Evolutionary conservation across 2,797 vertebrate species (phyloP), one percentile per base, ranked within the genome.

Genomic region (Dendrocincla fuliginosa): DNA sequence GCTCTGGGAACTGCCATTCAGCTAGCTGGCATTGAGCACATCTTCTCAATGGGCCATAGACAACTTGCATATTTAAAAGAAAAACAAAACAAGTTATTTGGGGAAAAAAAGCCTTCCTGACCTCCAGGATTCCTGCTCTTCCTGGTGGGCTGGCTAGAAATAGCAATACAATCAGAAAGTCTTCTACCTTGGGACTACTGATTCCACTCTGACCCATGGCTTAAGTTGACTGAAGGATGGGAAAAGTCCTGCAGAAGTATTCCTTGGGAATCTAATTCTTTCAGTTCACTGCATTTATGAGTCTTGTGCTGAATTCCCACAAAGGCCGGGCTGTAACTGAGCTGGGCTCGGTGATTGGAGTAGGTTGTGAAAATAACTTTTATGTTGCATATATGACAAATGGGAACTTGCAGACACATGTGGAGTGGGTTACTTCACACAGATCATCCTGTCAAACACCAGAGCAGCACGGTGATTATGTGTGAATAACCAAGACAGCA

Each of bases 1-100:
- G 74, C 75, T 93, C 84, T 94, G 93, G 92, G 94, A 97, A 91
- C 76, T 59, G 87, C 91, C 84, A 37, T 87, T 76, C 67, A 64
- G 79, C 47, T 71, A 60, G 53, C 65, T 79, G 67, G 88, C 67
- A 28, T 6, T 18, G 78, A 93, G 87, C 33, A 70, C 49, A 52
- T 83, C 93, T 85, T 95, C 81, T 89, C 69, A 96, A 95, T 87
- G 80, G 76, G 52, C 24, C 46, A 87, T 57, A 81, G 70, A 69
- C 24, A 84, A 79, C 63, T 80, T 52, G 39, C n/a, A 74, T 84
- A 82, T 76, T 61, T 49, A 63, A 82, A 93, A 83, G 55, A 76
- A 93, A 93, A 84, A 61, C 70, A 87, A 96, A 92, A 15, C 41
- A 89, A 91, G 25, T 67, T 94, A 37, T 84, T 77, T 64, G 35